A percentile compares a stretch with the other conserved stretches of the same genome.
Evolutionary conservation across 1,140 invertebrate species (phyloP).

Genomic region (Cherax destructor): DNA sequence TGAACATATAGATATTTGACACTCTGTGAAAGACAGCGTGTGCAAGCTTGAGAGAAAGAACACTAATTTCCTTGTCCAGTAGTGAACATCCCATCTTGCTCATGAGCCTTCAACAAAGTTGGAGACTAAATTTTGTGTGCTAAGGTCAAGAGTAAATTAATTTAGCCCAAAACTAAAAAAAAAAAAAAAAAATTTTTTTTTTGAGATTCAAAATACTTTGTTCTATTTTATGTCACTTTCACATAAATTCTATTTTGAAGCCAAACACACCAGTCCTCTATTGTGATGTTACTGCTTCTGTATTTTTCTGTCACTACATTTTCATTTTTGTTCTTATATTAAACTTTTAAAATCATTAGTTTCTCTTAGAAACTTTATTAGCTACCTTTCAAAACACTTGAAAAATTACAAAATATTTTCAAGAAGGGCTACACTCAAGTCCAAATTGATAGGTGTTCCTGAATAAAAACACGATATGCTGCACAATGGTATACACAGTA

Average conservation of each 20-base stretch:
- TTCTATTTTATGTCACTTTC: too few species aligned
- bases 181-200: too few species aligned
- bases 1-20: conserved; percentile 67
- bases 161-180: not conserved
- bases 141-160: not conserved
- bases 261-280: too few species aligned
- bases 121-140: not conserved
- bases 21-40: conserved; percentile 64
- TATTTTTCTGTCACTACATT: too few species aligned
- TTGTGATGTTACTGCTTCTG: too few species aligned
- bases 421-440: not conserved
- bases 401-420: not conserved
- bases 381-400: conserved; percentile 11
- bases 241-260: too few species aligned
- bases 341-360: not conserved
- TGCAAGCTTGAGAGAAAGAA: conserved; percentile 36
- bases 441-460: not conserved
- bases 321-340: too few species aligned
- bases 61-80: not conserved
- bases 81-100: conserved; percentile 8
- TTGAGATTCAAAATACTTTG: too few species aligned
- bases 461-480: not conserved
- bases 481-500: not conserved
- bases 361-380: not conserved
- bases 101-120: not conserved